Conservation (phyloP, 2,113 vertebrate species). For the Scophthalmus maximus region DNA sequence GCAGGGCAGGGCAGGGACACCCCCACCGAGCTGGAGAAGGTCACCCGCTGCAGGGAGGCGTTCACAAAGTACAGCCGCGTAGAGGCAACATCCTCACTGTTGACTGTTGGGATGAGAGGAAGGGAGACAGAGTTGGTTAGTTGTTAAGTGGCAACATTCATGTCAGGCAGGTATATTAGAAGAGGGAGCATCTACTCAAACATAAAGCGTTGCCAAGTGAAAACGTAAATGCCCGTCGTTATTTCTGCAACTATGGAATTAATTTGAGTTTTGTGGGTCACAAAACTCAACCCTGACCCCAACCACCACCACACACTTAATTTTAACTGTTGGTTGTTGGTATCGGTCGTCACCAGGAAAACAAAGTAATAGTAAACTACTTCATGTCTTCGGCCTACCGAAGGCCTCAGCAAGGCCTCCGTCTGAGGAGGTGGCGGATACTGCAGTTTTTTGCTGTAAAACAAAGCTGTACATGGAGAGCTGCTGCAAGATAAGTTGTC, state of each 20-base stretch:
- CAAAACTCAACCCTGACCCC: not conserved
- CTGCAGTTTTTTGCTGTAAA: constrained; percentile 25
- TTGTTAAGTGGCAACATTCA: constrained; percentile 86
- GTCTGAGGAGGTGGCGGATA: constrained; percentile 16
- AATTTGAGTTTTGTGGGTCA: not conserved
- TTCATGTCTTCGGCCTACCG: not conserved
- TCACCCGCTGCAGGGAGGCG: constrained; percentile 98
- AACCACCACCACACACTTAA: no score
- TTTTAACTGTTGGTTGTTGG: no score
- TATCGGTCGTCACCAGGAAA: no score
- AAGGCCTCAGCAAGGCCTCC: not conserved
- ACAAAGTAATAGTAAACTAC: no score
- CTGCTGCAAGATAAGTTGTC: constrained; percentile 45
- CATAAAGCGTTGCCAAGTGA: not conserved
- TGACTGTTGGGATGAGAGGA: constrained; percentile 82
- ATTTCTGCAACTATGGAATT: no score
- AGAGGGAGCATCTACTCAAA: constrained; percentile 13
- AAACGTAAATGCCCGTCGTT: no score
- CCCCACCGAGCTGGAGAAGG: constrained; percentile 97
- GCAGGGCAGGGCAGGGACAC: constrained; percentile 99
- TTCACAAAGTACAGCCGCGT: constrained; percentile 99
- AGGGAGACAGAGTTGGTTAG: constrained; percentile 89
- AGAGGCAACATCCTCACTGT: constrained; percentile 93
- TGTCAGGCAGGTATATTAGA: constrained; percentile 50
- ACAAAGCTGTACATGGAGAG: constrained; percentile 44